These are phyloP conservation scores for Isaurus tuberculatus DNA, from an alignment of 92 coral and sea anemone genomes.

Conservation along the genomic window DNA sequence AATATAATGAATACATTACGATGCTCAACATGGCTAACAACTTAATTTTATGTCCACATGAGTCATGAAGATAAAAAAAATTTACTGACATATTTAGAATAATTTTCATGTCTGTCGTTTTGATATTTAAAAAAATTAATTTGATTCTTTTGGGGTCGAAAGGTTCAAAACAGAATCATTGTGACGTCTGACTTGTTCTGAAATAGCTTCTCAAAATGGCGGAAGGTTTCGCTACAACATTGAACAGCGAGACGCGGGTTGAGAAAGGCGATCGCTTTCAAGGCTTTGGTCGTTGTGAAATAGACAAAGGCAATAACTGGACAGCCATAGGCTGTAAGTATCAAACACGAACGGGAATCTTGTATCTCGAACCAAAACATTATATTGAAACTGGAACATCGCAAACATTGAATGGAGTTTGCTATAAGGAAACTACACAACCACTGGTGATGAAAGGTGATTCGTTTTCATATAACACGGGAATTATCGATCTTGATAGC, in stretches of 20 bases:
- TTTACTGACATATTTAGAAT: background rate
- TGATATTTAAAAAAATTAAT: background rate
- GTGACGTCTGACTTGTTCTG: background rate
- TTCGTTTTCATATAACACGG: slow-evolving; percentile 25
- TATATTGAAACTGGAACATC: background rate
- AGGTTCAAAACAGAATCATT: no score
- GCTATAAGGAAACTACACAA: slow-evolving; percentile 13
- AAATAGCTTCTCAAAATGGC: slow-evolving; percentile 5
- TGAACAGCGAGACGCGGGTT: slow-evolving; percentile 16
- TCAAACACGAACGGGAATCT: slow-evolving; percentile 9
- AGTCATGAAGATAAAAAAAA: background rate
- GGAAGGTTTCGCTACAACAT: slow-evolving; percentile 24
- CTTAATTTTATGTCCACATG: no score
- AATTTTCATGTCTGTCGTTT: background rate
- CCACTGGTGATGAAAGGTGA: slow-evolving; percentile 32
- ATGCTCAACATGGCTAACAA: no score
- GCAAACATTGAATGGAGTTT: background rate
- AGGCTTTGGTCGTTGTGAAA: slow-evolving; percentile 39
- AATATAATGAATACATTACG: no score
- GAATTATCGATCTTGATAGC: slow-evolving; percentile 21
- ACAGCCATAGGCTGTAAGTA: slow-evolving; percentile 8
- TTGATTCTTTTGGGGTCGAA: no score
- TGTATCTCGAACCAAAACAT: slow-evolving; percentile 1
- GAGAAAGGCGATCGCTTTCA: slow-evolving; percentile 17
- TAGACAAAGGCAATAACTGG: slow-evolving; percentile 26